Evolutionary conservation across 2,113 vertebrate species (phyloP).

Genomic region (Addax nasomaculatus): DNA sequence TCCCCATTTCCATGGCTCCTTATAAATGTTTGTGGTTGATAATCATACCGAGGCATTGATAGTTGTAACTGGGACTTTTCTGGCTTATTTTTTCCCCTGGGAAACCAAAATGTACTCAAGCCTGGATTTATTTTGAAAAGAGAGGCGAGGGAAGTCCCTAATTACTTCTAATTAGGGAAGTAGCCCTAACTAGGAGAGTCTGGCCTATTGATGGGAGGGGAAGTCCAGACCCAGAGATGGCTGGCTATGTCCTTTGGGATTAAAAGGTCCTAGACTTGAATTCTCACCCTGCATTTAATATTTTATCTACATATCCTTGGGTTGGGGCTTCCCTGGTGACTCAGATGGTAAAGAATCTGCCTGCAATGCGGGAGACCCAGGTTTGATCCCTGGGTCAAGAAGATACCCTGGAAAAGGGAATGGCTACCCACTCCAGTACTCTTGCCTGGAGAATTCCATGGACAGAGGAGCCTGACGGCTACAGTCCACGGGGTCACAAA

Average conservation of each 20-base stretch:
- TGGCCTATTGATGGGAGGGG: not conserved
- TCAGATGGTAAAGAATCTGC: not conserved
- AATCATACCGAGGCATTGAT: not conserved
- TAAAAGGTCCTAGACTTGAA: not conserved
- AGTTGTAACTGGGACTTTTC: not conserved
- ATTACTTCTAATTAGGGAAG: not conserved
- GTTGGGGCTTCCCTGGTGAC: not conserved
- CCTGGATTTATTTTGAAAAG: constrained; percentile 2
- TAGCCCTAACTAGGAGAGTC: not conserved
- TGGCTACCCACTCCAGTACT: not conserved
- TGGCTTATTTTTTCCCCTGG: not conserved
- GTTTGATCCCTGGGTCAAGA: not conserved
- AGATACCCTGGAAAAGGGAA: not conserved
- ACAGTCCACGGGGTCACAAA: not conserved
- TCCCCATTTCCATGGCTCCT: not conserved
- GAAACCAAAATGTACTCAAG: constrained; percentile 12
- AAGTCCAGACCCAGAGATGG: not conserved
- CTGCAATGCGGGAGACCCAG: not conserved
- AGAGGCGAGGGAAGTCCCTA: not conserved
- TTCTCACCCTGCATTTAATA: not conserved
- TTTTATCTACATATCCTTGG: not conserved
- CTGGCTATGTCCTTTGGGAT: not conserved
- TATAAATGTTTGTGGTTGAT: not conserved
- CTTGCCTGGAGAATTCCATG: not conserved
- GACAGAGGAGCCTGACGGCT: not conserved